Evolutionary conservation across 2,888 invertebrate species (phyloP).

Genomic region (Cryptus viduatorius): DNA sequence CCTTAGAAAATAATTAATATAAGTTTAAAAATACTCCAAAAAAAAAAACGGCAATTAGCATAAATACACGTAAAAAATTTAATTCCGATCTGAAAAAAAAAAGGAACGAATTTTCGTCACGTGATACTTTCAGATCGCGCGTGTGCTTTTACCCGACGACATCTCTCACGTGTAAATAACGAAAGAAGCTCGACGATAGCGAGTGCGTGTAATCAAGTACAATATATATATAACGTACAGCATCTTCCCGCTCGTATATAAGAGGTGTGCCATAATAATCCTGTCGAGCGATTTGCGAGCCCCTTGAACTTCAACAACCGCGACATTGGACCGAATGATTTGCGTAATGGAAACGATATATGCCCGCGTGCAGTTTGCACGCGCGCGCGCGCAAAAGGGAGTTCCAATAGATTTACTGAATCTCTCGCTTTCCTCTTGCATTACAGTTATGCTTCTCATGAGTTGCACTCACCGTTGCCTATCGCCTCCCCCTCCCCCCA

Average conservation of each 20-base stretch:
- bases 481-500: not conserved
- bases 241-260: slow-evolving; percentile 20
- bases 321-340: slow-evolving; percentile 75
- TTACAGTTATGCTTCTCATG: slow-evolving; percentile 4
- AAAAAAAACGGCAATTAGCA: too few relatives aligned
- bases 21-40: too few relatives aligned
- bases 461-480: not conserved
- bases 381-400: slow-evolving; percentile 13
- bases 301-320: slow-evolving; percentile 70
- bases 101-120: not conserved
- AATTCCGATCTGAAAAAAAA: not conserved
- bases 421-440: not conserved
- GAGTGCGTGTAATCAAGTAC: slow-evolving; percentile 31
- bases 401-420: slow-evolving; percentile 33
- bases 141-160: not conserved
- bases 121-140: not conserved
- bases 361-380: slow-evolving; percentile 43
- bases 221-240: not conserved
- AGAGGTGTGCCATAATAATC: slow-evolving; percentile 53
- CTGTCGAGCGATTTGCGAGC: slow-evolving; percentile 75
- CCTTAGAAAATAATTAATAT: too few relatives aligned
- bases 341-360: slow-evolving; percentile 78
- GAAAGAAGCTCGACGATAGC: slow-evolving; percentile 7
- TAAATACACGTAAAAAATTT: not conserved
- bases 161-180: not conserved